These are phyloP conservation scores for Distichodus sexfasciatus DNA, from an alignment of 2,797 vertebrate species.

Conservation along the genomic window DNA sequence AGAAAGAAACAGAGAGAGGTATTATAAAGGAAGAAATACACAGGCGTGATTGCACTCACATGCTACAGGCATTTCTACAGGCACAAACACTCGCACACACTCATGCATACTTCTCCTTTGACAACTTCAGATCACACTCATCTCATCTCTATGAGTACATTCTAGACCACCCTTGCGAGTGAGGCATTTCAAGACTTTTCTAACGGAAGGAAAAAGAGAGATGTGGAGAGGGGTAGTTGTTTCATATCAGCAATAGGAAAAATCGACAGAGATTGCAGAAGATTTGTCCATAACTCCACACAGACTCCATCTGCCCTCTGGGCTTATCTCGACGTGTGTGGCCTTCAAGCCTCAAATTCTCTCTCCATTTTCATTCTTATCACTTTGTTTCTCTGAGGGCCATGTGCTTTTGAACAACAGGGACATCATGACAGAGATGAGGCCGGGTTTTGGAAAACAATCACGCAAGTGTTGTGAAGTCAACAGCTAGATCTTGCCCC, in stretches of 20 bases:
- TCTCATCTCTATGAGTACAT: slow-evolving; percentile 8
- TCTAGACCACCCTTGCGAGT: slow-evolving; percentile 32
- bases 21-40: too few species aligned
- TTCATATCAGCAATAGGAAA: slow-evolving; percentile 63
- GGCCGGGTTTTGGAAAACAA: slow-evolving; percentile 42
- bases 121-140: slow-evolving; percentile 60
- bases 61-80: too few species aligned
- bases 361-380: slow-evolving; percentile 2
- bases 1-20: too few species aligned
- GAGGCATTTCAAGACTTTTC: slow-evolving; percentile 52
- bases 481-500: slow-evolving; percentile 3
- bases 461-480: slow-evolving; percentile 28
- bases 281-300: slow-evolving; percentile 46
- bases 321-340: slow-evolving; percentile 69
- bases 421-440: slow-evolving; percentile 47
- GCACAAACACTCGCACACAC: neutral
- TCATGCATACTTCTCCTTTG: neutral
- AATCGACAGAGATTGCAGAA: slow-evolving; percentile 57
- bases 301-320: slow-evolving; percentile 60
- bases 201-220: slow-evolving; percentile 35
- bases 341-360: slow-evolving; percentile 42
- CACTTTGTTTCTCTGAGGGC: slow-evolving; percentile 30
- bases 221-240: neutral
- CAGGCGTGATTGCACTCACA: too few species aligned
- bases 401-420: slow-evolving; percentile 31